A percentile compares a stretch with the other conserved stretches of the same genome.
These are phyloP conservation scores for Andricus quercusramuli DNA, from an alignment of 2,888 invertebrate species.

Conservation along the genomic window DNA sequence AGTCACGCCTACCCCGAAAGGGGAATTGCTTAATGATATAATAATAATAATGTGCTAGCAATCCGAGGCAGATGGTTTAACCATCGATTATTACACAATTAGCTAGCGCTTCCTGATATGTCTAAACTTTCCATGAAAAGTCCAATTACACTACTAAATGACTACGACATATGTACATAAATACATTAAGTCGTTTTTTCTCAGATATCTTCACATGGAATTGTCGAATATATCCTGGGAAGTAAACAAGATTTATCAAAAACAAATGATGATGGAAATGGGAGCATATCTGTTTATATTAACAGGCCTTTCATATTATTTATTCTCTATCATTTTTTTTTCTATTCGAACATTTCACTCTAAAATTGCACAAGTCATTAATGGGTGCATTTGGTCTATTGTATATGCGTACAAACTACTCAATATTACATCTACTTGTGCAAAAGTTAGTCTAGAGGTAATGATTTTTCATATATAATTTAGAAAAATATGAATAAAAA, in stretches of 20 bases:
- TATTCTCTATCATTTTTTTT: not conserved
- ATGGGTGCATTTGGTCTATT: not conserved
- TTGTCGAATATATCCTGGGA: conserved; percentile 6
- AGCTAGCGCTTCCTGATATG: too few relatives aligned
- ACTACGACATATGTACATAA: too few relatives aligned
- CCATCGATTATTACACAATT: too few relatives aligned
- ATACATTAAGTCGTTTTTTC: not conserved
- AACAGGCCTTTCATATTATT: not conserved
- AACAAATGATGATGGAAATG: conserved; percentile 8
- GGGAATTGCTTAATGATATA: too few relatives aligned
- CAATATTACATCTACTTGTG: conserved; percentile 3
- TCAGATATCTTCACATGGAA: conserved; percentile 19
- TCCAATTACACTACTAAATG: not conserved
- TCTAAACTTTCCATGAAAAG: too few relatives aligned
- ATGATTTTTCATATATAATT: not conserved
- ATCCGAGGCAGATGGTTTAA: too few relatives aligned
- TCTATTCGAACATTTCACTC: not conserved
- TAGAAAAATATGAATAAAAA: too few relatives aligned
- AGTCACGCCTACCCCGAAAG: too few relatives aligned
- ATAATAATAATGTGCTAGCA: too few relatives aligned
- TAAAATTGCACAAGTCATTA: not conserved
- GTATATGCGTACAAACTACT: conserved; percentile 1
- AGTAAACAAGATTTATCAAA: conserved; percentile 11
- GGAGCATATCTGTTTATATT: not conserved
- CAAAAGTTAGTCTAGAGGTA: conserved; percentile 14